Conservation (phyloP, 2,797 vertebrate genomes). For the Clarias platycephalus region DNA sequence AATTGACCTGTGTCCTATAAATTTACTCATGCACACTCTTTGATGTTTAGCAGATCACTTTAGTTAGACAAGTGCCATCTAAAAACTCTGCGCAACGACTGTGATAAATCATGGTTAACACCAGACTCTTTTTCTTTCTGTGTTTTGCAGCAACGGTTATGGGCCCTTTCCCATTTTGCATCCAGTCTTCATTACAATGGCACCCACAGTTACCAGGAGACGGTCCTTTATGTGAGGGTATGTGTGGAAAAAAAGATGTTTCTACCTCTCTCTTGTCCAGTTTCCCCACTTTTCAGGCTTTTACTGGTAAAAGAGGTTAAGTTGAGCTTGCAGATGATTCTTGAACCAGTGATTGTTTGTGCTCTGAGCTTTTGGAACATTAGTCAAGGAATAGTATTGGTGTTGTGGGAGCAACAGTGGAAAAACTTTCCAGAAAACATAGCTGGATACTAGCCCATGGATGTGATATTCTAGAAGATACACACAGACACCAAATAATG, state of each 20-base stretch:
- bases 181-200: slow-evolving; percentile 70
- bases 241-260: slow-evolving; percentile 77
- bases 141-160: slow-evolving; percentile 56
- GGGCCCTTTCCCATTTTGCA: slow-evolving; percentile 58
- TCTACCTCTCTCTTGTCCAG: slow-evolving; percentile 61
- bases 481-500: not conserved
- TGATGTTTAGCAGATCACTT: slow-evolving; percentile 51
- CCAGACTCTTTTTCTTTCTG: slow-evolving; percentile 54
- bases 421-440: slow-evolving; percentile 46
- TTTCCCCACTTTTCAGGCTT: slow-evolving; percentile 40
- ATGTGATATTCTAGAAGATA: not conserved
- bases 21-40: not conserved
- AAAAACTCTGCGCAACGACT: slow-evolving; percentile 59
- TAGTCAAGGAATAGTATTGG: slow-evolving; percentile 57
- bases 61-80: slow-evolving; percentile 60
- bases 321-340: slow-evolving; percentile 52
- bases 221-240: slow-evolving; percentile 69
- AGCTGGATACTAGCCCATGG: slow-evolving; percentile 10
- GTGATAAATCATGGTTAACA: slow-evolving; percentile 71
- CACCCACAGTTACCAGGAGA: slow-evolving; percentile 72
- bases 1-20: not conserved
- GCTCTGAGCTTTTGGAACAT: slow-evolving; percentile 23
- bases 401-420: slow-evolving; percentile 63
- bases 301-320: slow-evolving; percentile 52
- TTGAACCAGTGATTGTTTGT: slow-evolving; percentile 41